phyloP scores from a whole-genome alignment of 92 coral and sea anemone genomes.

The Phymanthus crucifer region DNA sequence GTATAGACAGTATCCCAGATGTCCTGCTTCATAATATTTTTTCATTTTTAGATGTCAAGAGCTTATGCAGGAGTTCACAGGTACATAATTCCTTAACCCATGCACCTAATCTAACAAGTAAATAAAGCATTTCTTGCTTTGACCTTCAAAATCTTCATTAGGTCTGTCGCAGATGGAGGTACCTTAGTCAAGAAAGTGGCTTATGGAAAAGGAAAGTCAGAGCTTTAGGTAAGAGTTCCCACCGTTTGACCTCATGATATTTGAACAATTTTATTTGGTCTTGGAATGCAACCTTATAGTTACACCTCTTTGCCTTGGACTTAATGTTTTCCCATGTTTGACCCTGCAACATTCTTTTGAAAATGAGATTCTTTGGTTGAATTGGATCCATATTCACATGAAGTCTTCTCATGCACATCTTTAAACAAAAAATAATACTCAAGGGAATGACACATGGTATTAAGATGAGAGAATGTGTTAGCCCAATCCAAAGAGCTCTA shows the following conservation, averaged over 20 bases:
- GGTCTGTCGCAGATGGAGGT: conserved; percentile 94
- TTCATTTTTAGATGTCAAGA: conserved; percentile 68
- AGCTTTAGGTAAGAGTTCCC: conserved; percentile 52
- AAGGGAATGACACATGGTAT: too few relatives aligned
- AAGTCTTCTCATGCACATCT: too few relatives aligned
- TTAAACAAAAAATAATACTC: too few relatives aligned
- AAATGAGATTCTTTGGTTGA: too few relatives aligned
- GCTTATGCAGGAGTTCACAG: conserved; percentile 86
- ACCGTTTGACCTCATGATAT: background rate
- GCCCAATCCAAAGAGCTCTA: too few relatives aligned
- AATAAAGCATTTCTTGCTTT: background rate
- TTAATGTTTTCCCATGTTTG: too few relatives aligned
- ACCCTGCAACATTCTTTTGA: too few relatives aligned
- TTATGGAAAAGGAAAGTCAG: conserved; percentile 77
- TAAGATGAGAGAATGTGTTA: too few relatives aligned
- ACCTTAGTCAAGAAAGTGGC: conserved; percentile 59
- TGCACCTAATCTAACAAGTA: background rate
- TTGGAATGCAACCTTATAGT: too few relatives aligned
- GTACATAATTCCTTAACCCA: conserved; percentile 14
- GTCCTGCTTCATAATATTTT: conserved; percentile 71
- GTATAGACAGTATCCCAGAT: conserved; percentile 88
- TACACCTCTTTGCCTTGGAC: too few relatives aligned
- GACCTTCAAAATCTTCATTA: background rate
- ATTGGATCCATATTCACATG: too few relatives aligned
- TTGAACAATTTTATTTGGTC: background rate